Base-by-base conservation (phyloP, 2,113 vertebrate species). In the Empidonax alnorum region DNA sequence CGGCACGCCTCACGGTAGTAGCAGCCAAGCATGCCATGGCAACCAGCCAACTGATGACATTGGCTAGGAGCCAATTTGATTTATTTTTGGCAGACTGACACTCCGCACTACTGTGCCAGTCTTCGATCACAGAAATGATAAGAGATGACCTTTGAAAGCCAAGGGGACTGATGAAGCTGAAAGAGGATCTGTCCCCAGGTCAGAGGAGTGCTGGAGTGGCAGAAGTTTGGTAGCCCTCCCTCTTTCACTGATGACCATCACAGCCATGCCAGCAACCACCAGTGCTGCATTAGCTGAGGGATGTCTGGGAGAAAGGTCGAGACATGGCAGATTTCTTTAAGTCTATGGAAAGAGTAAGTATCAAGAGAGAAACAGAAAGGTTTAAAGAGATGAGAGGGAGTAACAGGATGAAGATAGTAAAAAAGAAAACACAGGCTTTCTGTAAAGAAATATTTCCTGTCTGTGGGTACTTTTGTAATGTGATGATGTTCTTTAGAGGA, bases 131-230 rank as follows among this genome's bases (percentile, higher is more conserved):
- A 77, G 44, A 81, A 59, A 33, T 0, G 1, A 30, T 81, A 94
- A 77, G 86, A 94, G 37, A 47, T 94, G 96, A 96, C 92, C 94
- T 95, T 55, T 76, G 85, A 82, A 93, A 96, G 56, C 83, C 91
- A 97, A 73, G 41, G 46, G 47, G 76, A 63, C 58, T 41, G 77
- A 87, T 68, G 92, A 74, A 95, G 58, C 44, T 91, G 87, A 94
- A 82, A 95, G 78, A 78, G 44, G 90, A 94, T 93, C 79, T 84
- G 76, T 78, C 76, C 84, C 66, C 41, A 65, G 61, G 73, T 62
- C 94, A 73, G 49, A 88, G 23, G 46, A 82, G 25, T 41, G 58
- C 76, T 53, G 37, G 37, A 84, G 73, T 76, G 86, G 69, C 94
- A 96, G 90, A 92, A 89, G 90, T 89, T 84, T 47, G 66, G 56